Conservation (phyloP, 2,888 invertebrate species). For the Tipula unca region DNA sequence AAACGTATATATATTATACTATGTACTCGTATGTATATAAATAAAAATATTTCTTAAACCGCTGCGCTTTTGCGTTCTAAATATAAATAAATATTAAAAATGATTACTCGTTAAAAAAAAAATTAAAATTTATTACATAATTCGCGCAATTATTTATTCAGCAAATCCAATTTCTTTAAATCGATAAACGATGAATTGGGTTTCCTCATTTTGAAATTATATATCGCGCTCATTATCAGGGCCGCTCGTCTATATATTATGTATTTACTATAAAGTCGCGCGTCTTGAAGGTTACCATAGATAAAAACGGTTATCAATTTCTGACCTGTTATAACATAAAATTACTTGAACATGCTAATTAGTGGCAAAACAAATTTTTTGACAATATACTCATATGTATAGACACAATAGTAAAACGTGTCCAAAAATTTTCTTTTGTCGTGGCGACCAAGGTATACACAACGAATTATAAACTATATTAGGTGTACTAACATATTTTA, state of each 20-base stretch:
- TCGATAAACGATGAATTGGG: background rate
- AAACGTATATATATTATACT: too few species aligned
- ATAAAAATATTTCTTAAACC: background rate
- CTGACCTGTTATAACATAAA: background rate
- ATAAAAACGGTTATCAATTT: background rate
- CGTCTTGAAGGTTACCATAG: background rate
- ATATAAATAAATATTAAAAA: background rate
- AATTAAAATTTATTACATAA: background rate
- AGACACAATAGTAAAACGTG: background rate
- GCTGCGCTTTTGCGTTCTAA: background rate
- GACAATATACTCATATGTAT: background rate
- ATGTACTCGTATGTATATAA: too few species aligned
- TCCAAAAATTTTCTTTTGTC: constrained; percentile 8
- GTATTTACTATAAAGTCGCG: background rate
- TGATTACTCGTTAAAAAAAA: background rate
- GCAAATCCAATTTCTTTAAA: background rate
- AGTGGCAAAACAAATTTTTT: background rate
- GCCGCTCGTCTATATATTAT: background rate
- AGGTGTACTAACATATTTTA: background rate
- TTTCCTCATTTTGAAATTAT: background rate
- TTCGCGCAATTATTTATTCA: background rate
- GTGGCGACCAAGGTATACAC: background rate
- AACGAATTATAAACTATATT: background rate
- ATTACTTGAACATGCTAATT: background rate
- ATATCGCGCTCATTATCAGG: background rate